Evolutionary conservation across 1,140 invertebrate genomes (phyloP).

Genomic region (Branchinecta lindahli): DNA sequence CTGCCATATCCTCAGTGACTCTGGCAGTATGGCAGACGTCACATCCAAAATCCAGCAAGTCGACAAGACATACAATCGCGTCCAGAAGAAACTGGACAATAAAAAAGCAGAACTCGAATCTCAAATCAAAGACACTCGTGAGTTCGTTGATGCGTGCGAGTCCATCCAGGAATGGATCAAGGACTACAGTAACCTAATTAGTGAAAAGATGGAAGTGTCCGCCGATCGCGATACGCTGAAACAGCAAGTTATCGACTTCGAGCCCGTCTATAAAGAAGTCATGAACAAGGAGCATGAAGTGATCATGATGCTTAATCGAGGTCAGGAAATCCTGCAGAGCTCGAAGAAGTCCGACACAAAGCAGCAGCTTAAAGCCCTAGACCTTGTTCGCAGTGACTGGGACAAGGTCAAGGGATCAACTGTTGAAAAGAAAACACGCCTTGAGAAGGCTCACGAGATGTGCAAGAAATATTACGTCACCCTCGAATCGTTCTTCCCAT

Average conservation of each 20-base stretch:
- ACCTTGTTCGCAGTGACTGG: conserved; percentile 74
- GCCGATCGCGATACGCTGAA: conserved; percentile 65
- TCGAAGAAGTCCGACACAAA: conserved; percentile 32
- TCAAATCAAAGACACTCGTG: conserved; percentile 58
- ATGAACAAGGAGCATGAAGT: conserved; percentile 81
- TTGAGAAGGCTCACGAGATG: conserved; percentile 71
- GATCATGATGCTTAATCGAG: conserved; percentile 84
- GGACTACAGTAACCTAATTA: conserved; percentile 48
- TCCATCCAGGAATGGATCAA: conserved; percentile 74
- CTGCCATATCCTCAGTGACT: conserved; percentile 74
- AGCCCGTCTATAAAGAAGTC: conserved; percentile 69
- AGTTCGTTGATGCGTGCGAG: conserved; percentile 69
- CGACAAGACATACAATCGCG: conserved; percentile 61
- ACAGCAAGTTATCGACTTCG: conserved; percentile 57
- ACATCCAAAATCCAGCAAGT: conserved; percentile 67
- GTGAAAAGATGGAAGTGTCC: conserved; percentile 62
- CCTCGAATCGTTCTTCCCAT: conserved; percentile 69
- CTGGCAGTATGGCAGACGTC: conserved; percentile 73
- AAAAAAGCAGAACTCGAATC: conserved; percentile 78
- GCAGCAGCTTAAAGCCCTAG: conserved; percentile 49
- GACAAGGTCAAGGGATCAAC: conserved; percentile 72
- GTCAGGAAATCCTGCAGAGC: conserved; percentile 50
- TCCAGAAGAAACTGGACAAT: conserved; percentile 75
- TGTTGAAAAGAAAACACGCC: conserved; percentile 59
- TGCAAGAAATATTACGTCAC: conserved; percentile 74